Base-by-base conservation (phyloP, 2,113 vertebrate genomes). In the Oncorhynchus masou region DNA sequence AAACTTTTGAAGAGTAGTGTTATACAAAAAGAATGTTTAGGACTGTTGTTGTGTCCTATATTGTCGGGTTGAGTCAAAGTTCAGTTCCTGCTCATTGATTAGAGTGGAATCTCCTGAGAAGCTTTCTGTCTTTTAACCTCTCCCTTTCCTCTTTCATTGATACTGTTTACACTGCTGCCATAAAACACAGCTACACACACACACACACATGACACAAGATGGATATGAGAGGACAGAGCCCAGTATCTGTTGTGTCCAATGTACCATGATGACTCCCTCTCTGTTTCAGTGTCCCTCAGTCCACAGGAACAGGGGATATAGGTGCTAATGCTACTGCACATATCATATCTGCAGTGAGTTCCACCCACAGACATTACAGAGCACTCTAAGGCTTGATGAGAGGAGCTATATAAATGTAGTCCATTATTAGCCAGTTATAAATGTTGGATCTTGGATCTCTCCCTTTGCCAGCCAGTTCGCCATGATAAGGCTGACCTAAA, bases 381-480 rank as follows among this genome's bases (percentile, higher is more conserved):
- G 59, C 49, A 16, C 15, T 5, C 49, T 60, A 9, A 60, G n/a
- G 7, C 59, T 54, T 49, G 77, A 78, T 82, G 81, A 82, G 71
- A 57, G 49, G 54, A 62, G 13, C 29, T 20, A 49, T 60, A 73
- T 59, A n/a, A 60, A 60, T 60, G 19, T 2, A 79, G 70, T 84
- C 80, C 81, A 79, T 87, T 87, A 88, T 83, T 84, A 86, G 70
- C 76, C 57, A 1, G 54, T 77, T 81, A 54, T 84, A 75, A 78
- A 57, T 78, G 76, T 75, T 90, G 87, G 88, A 79, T 39, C 27
- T 82, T 70, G 73, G 84, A 34, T 34, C 31, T 34, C 31, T 65
- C 60, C 59, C 76, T 85, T 81, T 87, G 78, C 45, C 71, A 78
- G 85, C 70, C 81, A 77, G 78, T 85, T 86, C 80, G 79, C 81